Evolutionary conservation across 2,113 vertebrate genomes (phyloP), one percentile per base, ranked within the genome.

Genomic region (Gnathonemus echidnorhynchus): DNA sequence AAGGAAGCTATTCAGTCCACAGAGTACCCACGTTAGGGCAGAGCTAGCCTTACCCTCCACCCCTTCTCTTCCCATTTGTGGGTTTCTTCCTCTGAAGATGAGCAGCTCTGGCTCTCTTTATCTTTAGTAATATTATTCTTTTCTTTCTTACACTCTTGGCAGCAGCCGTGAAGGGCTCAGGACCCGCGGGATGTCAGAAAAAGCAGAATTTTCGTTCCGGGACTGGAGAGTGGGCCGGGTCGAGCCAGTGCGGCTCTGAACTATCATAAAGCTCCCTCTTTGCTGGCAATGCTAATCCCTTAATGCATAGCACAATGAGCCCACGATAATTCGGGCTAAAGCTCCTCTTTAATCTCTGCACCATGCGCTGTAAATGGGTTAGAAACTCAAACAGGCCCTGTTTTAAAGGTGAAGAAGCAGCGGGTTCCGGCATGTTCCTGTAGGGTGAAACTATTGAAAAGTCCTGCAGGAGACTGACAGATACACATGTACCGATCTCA

Each of bases 221-320:
- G 42, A 27, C 45, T 24, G 46, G 83, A n/a, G 48, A 49, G 10
- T 86, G 48, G 45, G 45, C 48, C 3, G n/a, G 84, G 45, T 13
- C 21, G 84, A 50, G 24, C 11, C 84, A n/a, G 24, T 21, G 42
- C 3, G 2, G 24, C 21, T 48, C 42, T 49, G 84, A n/a, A 48
- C 45, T 13, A 86, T 86, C 84, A 86, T 77, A 48, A 49, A 48
- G 84, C 45, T 48, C 24, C 46, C 45, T 24, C 84, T 48, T 86
- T 49, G 42, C 45, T 46, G 84, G 48, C 84, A 86, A 24, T 49
- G 48, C 48, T 86, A 86, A 86, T 86, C 84, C 84, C 84, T 86
- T 86, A 86, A 86, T 24, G 19, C 83, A n/a, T 48, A 85, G 19
- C 19, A 85, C 42, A 46, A 85, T 49, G 46, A 85, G 45, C 21